These are phyloP conservation scores for Ariolimax columbianus DNA, from an alignment of 2,888 invertebrate species.

Conservation along the genomic window DNA sequence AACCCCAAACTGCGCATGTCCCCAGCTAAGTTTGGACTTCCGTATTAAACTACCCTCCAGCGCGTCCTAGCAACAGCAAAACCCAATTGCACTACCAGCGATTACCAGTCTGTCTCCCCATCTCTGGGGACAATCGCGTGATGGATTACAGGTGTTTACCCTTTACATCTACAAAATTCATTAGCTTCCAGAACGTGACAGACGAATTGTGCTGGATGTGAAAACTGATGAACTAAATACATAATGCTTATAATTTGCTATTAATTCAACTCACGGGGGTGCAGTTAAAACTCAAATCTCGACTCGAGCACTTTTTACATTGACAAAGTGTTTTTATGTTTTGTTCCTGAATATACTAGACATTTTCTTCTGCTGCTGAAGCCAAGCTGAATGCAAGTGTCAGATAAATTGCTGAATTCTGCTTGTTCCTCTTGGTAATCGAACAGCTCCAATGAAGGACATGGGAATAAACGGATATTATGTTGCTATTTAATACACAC, in stretches of 20 bases:
- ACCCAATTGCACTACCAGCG: not conserved
- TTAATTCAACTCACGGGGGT: not conserved
- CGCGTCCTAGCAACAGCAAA: not conserved
- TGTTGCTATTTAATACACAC: no score
- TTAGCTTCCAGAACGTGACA: not conserved
- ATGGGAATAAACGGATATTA: no score
- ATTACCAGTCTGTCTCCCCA: not conserved
- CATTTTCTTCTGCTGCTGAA: no score
- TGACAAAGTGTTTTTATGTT: no score
- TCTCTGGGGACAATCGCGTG: not conserved
- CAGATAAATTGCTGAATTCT: no score
- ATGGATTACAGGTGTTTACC: not conserved
- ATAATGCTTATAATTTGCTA: not conserved
- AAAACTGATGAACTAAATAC: not conserved
- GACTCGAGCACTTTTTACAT: no score
- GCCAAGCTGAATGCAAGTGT: no score
- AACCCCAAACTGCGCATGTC: not conserved
- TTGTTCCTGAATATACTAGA: no score
- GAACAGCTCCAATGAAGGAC: no score
- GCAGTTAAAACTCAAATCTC: no score
- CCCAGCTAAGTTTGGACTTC: not conserved
- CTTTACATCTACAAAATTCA: not conserved
- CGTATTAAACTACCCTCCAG: not conserved
- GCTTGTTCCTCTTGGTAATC: no score
- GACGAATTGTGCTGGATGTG: not conserved